Evolutionary conservation across 2,113 vertebrate species (phyloP).

Genomic region (Mus musculus): GRCm39 chr5:92063501-92064000

Average conservation of each 20-base stretch:
- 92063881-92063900: not conserved
- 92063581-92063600: not conserved
- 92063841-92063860: not conserved
- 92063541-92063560: not conserved
- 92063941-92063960: not conserved
- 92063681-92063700: not conserved
- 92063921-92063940: not conserved
- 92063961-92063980: not conserved
- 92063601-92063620: not conserved
- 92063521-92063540: not conserved
- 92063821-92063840: not conserved
- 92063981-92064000: not conserved
- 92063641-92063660: not conserved
- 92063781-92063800: not conserved
- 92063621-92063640: not conserved
- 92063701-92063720: not conserved
- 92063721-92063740: not conserved
- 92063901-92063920: not conserved
- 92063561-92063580: not conserved
- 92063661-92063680: not conserved
- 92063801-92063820: not conserved
- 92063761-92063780: not conserved
- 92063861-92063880: not conserved
- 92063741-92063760: not conserved
- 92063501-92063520: slow-evolving; percentile 11